Base-by-base conservation (phyloP, 2,113 vertebrate genomes). In the Morone saxatilis region DNA sequence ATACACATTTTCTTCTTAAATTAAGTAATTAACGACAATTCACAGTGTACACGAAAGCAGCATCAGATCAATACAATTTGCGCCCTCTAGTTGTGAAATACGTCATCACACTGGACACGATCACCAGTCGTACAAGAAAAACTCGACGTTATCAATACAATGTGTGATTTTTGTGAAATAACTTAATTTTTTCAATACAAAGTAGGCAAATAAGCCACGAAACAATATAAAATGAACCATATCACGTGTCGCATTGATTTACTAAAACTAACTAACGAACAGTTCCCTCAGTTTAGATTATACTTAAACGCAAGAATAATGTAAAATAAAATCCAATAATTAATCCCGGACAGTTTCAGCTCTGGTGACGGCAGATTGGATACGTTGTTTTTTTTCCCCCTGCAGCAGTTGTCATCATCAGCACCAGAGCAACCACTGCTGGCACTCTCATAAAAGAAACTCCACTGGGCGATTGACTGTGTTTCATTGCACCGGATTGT, bases 381-480 rank as follows among this genome's bases (percentile, higher is more conserved):
- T 2, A 2, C 13, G 4, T 5, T 40, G 4, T 41, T 2, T 53
- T 38, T 51, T 69, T 22, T 47, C 12, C 10, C 10, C 45, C 41
- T 63, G 19, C 31, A 47, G 65, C 67, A 68, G 40, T 82, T 78
- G 62, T 83, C 79, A 80, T 76, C 68, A 72, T 72, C 9, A 68
- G 84, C 87, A 89, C 85, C 89, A 81, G 81, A 92, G 90, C 86
- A 92, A 89, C 93, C 84, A 57, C 53, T 53, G 69, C 84, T 84
- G 90, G 92, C 83, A 86, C 81, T 59, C 87, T 82, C 81, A 63
- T 92, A 92, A 92, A 90, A 91, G 70, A 85, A 86, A 71, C 78
- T 76, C 50, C 62, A 59, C 62, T 54, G 59, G 81, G 50, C 61
- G 12, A 80, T 70, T 78, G 81, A 60, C 78, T 75, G 83, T 72